Conservation (phyloP, 2,888 invertebrate species). For the Cerceris ruficornis region DNA sequence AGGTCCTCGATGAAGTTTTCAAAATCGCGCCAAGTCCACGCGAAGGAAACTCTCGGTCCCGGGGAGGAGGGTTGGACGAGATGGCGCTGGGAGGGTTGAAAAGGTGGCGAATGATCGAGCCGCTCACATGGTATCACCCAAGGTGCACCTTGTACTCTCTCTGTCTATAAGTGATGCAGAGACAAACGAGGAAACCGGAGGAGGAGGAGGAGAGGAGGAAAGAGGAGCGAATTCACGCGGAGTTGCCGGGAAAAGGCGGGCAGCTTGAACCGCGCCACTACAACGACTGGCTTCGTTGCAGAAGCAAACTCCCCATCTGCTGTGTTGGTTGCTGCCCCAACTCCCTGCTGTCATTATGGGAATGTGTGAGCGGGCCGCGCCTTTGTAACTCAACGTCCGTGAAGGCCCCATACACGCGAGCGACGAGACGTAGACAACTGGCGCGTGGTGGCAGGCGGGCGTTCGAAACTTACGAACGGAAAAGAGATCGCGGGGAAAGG, state of each 20-base stretch:
- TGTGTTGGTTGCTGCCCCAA: conserved; percentile 68
- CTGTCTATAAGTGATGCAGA: conserved; percentile 7
- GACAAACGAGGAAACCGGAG: conserved; percentile 8
- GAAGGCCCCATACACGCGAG: conserved; percentile 7
- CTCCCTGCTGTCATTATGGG: conserved; percentile 65
- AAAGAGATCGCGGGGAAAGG: conserved; percentile 40
- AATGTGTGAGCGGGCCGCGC: conserved; percentile 46
- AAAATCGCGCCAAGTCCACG: conserved; percentile 23
- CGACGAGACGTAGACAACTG: conserved; percentile 13
- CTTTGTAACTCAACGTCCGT: conserved; percentile 37
- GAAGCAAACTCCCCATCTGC: conserved; percentile 73
- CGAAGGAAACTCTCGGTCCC: conserved; percentile 5
- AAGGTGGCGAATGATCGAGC: conserved; percentile 42
- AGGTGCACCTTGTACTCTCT: conserved; percentile 20
- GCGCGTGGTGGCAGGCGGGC: conserved; percentile 51
- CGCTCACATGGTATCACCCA: conserved; percentile 39
- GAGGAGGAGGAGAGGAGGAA: conserved; percentile 14
- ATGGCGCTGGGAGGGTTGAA: conserved; percentile 37
- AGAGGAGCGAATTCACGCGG: conserved; percentile 50
- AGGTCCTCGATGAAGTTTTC: conserved; percentile 8
- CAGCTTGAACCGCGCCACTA: conserved; percentile 77
- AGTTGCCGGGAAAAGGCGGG: conserved; percentile 70
- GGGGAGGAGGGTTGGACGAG: conserved; percentile 1
- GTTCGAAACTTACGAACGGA: conserved; percentile 58
- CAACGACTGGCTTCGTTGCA: conserved; percentile 77